A percentile compares a stretch with the other conserved stretches of the same genome.
Evolutionary conservation across 2,113 vertebrate species (phyloP).

Genomic region (Agapornis roseicollis): DNA sequence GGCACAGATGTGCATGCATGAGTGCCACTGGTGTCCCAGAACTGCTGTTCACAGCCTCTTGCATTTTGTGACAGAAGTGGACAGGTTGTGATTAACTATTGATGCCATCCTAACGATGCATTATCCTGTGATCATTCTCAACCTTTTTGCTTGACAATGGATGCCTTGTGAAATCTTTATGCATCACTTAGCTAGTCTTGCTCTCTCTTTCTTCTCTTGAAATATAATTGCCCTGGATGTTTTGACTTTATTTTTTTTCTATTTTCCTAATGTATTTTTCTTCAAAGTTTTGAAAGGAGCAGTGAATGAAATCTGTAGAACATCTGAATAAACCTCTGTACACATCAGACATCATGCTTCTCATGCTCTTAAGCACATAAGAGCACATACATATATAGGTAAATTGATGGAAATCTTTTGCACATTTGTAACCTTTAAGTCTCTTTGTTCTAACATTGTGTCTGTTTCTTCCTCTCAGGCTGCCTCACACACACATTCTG

Average conservation of each 20-base stretch:
- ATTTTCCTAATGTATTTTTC: conserved; percentile 60
- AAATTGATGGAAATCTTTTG: conserved; percentile 40
- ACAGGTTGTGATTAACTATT: conserved; percentile 63
- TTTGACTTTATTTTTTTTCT: neutral
- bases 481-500: neutral
- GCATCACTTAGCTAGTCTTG: conserved; percentile 69
- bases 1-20: fast-evolving
- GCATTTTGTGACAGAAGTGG: conserved; percentile 42
- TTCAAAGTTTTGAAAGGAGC: neutral
- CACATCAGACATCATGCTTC: neutral
- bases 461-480: neutral
- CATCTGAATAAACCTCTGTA: conserved; percentile 30
- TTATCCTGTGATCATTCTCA: conserved; percentile 61
- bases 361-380: neutral
- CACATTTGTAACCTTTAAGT: conserved; percentile 6
- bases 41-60: neutral
- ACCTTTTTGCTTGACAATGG: conserved; percentile 70
- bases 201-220: conserved; percentile 52
- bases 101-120: conserved; percentile 62
- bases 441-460: neutral
- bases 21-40: neutral
- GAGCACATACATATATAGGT: neutral
- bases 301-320: neutral
- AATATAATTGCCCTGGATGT: conserved; percentile 61
- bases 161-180: conserved; percentile 84